phyloP scores from a whole-genome alignment of 2,113 vertebrate species.

The Dicentrarchus labrax region DNA sequence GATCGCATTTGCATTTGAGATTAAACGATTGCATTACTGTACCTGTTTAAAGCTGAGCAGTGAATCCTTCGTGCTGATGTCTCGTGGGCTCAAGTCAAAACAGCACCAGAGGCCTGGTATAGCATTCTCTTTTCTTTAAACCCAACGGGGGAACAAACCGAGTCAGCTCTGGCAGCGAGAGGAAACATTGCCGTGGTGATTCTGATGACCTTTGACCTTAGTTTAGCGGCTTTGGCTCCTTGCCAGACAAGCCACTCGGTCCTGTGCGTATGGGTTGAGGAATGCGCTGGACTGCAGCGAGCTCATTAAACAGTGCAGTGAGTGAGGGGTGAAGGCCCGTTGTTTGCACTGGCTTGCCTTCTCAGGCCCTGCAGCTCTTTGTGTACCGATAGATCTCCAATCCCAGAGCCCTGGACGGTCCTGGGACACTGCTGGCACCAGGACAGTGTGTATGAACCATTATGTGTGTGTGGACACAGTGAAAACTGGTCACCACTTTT shows the following conservation, averaged over 20 bases:
- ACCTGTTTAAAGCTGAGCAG: constrained; percentile 4
- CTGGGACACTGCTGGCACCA: constrained; percentile 32
- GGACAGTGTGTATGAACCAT: constrained; percentile 22
- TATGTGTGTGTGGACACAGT: constrained; percentile 13
- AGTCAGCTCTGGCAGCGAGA: constrained; percentile 27
- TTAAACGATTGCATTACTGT: background rate
- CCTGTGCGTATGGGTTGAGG: constrained; percentile 58
- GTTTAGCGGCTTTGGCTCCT: constrained; percentile 54
- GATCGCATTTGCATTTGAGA: background rate
- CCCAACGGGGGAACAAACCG: background rate
- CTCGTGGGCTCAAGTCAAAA: constrained; percentile 32
- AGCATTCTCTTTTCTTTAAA: constrained; percentile 38
- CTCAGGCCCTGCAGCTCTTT: constrained; percentile 52
- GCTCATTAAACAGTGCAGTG: constrained; percentile 76
- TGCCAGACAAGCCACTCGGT: constrained; percentile 66
- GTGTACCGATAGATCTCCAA: constrained; percentile 24
- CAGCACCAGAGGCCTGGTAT: constrained; percentile 12
- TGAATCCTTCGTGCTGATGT: constrained; percentile 12
- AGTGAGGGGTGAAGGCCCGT: constrained; percentile 62
- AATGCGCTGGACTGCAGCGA: constrained; percentile 67
- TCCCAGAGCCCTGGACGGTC: constrained; percentile 6
- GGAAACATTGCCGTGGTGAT: constrained; percentile 53
- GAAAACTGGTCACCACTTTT: constrained; percentile 18
- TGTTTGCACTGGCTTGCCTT: constrained; percentile 68
- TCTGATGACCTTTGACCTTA: constrained; percentile 69